A percentile compares a stretch with the other conserved stretches of the same genome.
phyloP scores from a whole-genome alignment of 2,113 vertebrate species.

The Strigops habroptila region DNA sequence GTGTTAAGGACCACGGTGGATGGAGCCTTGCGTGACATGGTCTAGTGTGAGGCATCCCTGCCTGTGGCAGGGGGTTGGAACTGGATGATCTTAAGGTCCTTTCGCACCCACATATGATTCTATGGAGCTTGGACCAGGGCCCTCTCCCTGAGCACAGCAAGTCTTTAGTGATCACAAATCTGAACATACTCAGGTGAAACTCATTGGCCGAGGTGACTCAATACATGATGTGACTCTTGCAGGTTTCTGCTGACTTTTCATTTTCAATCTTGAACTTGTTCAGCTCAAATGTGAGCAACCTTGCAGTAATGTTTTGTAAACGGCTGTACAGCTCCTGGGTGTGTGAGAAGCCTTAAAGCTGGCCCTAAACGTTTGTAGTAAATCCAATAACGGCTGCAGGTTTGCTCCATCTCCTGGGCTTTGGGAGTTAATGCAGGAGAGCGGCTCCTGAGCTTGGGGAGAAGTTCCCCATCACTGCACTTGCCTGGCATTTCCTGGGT shows the following conservation, averaged over 20 bases:
- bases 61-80: background rate
- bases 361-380: rapidly evolving
- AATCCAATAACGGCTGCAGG: background rate
- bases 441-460: background rate
- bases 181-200: rapidly evolving
- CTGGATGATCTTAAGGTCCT: background rate
- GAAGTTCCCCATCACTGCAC: rapidly evolving
- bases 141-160: background rate
- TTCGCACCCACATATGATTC: background rate
- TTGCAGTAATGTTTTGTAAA: rapidly evolving
- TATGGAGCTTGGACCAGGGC: background rate
- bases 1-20: background rate
- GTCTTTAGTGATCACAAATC: background rate
- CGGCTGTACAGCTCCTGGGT: rapidly evolving
- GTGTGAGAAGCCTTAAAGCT: rapidly evolving
- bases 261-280: background rate
- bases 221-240: rapidly evolving
- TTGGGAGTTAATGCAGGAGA: background rate
- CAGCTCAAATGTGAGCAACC: background rate
- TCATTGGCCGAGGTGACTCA: background rate
- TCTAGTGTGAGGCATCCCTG: no score
- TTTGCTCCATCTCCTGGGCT: constrained; percentile 52
- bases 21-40: no score
- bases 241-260: background rate
- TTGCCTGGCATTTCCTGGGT: background rate